Percentiles rank a stretch among this genome's conserved stretches.
These are phyloP conservation scores for Lycopodina hypogea DNA, from an alignment of 37 sponge, comb jelly and placozoan species.

Conservation along the genomic window DNA sequence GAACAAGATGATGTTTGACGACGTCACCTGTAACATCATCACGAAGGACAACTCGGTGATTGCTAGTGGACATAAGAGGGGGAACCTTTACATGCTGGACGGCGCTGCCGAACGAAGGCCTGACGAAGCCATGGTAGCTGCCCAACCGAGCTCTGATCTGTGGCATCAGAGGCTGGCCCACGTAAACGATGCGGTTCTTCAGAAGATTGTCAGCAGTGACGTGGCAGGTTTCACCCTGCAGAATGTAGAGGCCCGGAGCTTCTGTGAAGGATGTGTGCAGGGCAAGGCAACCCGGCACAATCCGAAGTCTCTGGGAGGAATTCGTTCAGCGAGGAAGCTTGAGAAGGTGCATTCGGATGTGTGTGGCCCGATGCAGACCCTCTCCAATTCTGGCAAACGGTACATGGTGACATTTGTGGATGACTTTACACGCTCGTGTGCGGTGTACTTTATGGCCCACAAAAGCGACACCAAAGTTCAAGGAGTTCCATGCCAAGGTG, in stretches of 20 bases:
- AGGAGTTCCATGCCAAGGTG: too few species aligned
- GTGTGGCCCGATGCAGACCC: not conserved
- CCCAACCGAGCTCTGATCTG: not conserved
- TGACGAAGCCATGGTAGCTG: not conserved
- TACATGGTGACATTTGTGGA: too few species aligned
- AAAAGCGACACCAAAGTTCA: too few species aligned
- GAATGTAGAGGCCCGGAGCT: not conserved
- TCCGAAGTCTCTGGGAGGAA: not conserved
- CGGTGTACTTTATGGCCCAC: too few species aligned
- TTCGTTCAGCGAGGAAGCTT: not conserved
- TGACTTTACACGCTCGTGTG: too few species aligned
- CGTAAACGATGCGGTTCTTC: not conserved
- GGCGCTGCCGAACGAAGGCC: not conserved
- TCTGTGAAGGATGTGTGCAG: constrained; percentile 8
- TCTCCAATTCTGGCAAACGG: too few species aligned
- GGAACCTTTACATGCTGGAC: constrained; percentile 28
- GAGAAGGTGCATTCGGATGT: not conserved
- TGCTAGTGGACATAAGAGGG: constrained; percentile 34
- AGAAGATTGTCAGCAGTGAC: not conserved
- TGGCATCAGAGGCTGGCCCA: not conserved
- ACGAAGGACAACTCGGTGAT: constrained; percentile 11
- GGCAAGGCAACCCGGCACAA: not conserved
- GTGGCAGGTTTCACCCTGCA: not conserved
- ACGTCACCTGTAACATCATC: constrained; percentile 19
- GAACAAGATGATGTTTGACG: constrained; percentile 30